Evolutionary conservation across 2,888 invertebrate genomes (phyloP), one percentile per base, ranked within the genome.

Genomic region (Aproaerema taeniolella): DNA sequence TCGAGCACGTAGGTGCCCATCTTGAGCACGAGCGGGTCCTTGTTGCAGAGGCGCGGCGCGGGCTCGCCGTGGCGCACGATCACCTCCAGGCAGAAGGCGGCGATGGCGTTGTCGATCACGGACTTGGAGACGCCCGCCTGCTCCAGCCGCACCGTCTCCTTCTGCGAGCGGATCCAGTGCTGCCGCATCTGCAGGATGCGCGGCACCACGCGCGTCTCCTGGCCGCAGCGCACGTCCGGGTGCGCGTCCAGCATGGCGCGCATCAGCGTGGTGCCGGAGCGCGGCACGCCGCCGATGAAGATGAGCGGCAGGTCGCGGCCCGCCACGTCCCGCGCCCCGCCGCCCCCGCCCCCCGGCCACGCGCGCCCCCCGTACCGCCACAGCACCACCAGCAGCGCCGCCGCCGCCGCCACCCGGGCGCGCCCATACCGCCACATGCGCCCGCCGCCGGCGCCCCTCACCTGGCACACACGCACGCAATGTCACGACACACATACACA

Each of bases 171-270:
- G 60, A 95, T 89, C 99, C 98, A 99, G 75, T 98, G 97, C 63
- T 94, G 93, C 52, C 97, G 92, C 89, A 99, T 92, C 80, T 97
- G 97, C 50, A 99, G 90, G 64, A 99, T 93, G 59, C 99, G 91
- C 38, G 98, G 99, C 73, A 99, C 97, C 39, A 99, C 97, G 53
- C 98, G 90, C 44, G 97, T 96, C 87, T 99, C 99, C 83, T 98
- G 98, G 11, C 98, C 98, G 80, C 98, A 98, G 75, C 97, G 92
- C 65, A 99, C 95, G 61, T 95, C 95, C 10, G 97, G 96, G 89
- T 99, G 98, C 48, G 98, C 98, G 85, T 99, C 99, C 60, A 99
- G 88, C 96, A 99, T 97, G 50, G 97, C 98, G 62, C 99, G 90
- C 94, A 98, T 96, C 55, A 99, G 89, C 46, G 99, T 99, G 31